A percentile compares a stretch with the other conserved stretches of the same genome.
phyloP scores from a whole-genome alignment of 1,140 invertebrate species.

The Rhopalosiphum maidis region DNA sequence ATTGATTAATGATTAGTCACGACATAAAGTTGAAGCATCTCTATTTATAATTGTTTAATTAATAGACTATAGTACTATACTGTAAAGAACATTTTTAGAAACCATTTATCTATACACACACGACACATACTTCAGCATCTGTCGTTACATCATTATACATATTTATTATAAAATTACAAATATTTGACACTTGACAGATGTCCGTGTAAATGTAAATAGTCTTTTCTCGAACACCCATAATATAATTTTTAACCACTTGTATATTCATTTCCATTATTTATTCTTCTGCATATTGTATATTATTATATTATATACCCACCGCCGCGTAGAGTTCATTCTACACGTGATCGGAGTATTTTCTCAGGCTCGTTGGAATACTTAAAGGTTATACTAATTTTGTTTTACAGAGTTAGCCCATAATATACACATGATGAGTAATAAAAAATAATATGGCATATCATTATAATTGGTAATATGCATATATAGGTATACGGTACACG shows the following conservation, averaged over 20 bases:
- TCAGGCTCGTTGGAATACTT: neutral
- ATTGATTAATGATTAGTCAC: neutral
- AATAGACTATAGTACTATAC: neutral
- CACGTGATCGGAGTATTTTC: neutral
- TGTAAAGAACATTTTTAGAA: neutral
- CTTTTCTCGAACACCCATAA: neutral
- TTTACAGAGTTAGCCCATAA: neutral
- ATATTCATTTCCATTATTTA: neutral
- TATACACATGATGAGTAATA: neutral
- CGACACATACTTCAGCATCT: neutral
- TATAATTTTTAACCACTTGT: neutral
- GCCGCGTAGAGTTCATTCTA: neutral
- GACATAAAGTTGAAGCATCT: neutral
- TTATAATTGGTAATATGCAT: neutral
- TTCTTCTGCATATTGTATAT: neutral
- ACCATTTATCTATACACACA: neutral
- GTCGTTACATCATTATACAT: neutral
- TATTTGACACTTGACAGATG: neutral
- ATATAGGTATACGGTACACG: neutral
- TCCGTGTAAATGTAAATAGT: neutral
- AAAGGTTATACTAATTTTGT: neutral
- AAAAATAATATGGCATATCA: neutral
- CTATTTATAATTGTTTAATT: neutral
- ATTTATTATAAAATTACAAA: neutral
- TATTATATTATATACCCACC: neutral